Evolutionary conservation across 2,888 invertebrate species (phyloP).

Genomic region (Cotesia congregata): DNA sequence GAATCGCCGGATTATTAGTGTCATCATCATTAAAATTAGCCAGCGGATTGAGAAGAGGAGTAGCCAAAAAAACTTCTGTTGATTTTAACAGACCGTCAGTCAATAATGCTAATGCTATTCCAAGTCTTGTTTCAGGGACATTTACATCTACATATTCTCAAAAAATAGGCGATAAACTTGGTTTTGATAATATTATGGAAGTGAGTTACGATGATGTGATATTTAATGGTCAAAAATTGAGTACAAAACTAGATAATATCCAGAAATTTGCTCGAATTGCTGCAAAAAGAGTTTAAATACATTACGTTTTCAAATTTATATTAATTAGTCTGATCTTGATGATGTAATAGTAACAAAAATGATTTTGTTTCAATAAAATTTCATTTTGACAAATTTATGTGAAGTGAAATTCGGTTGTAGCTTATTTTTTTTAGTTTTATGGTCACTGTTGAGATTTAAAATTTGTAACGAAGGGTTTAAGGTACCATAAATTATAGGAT

Average conservation of each 20-base stretch:
- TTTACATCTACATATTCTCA: constrained; percentile 75
- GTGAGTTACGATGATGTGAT: constrained; percentile 73
- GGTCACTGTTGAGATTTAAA: too few species aligned
- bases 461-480: too few species aligned
- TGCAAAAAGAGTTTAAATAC: constrained; percentile 50
- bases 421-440: too few species aligned
- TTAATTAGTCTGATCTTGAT: too few species aligned
- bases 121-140: constrained; percentile 74
- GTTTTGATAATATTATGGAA: constrained; percentile 73
- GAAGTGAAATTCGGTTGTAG: too few species aligned
- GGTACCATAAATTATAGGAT: too few species aligned
- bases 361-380: too few species aligned
- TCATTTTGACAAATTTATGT: too few species aligned
- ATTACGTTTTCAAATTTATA: too few species aligned
- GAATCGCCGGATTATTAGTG: constrained; percentile 74
- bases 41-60: constrained; percentile 68
- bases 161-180: constrained; percentile 73
- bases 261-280: constrained; percentile 46
- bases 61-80: constrained; percentile 59
- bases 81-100: constrained; percentile 60
- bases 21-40: constrained; percentile 74
- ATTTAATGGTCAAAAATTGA: constrained; percentile 75
- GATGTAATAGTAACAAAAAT: too few species aligned
- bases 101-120: constrained; percentile 62
- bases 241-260: constrained; percentile 72